Base-by-base conservation (phyloP, 1,140 invertebrate species). In the Condylostylus longicornis region DNA sequence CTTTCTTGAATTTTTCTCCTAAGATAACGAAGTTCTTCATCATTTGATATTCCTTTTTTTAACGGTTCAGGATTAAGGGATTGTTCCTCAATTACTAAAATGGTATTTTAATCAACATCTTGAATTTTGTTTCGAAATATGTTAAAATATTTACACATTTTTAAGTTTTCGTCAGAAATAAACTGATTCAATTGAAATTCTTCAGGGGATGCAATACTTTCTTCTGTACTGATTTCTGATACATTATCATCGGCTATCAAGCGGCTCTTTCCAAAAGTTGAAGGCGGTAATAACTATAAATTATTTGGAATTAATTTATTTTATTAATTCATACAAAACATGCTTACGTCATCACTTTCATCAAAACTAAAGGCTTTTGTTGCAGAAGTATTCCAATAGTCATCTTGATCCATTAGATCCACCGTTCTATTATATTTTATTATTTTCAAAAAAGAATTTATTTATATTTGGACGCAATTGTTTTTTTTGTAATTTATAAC, bases 331-430 rank as follows among this genome's bases (percentile, higher is more conserved):
- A n/a, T n/a, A n/a, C n/a, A n/a, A n/a, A n/a, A n/a, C n/a, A n/a
- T n/a, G 9, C 28, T 17, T 28, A 41, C 51, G 25, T 54, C 54
- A 2, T 53, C 50, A 13, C 56, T 53, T 14, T 60, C 57, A 22
- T 61, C 58, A 29, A 61, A 61, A 33, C 54, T 60, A 18, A 61
- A 61, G 5, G 54, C 54, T 7, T 47, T 48, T 8, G 47, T 47
- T 5, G 53, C 43, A 3, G 58, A 61, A 28, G 50, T 47, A 33
- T 58, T 61, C 58, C 58, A 61, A 42, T 58, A 61, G 15, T 48
- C 38, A 21, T 45, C 35, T 32, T 51, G 49, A 9, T 47, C 42
- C 40, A 48, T 47, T 42, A n/a, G n/a, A n/a, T n/a, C n/a, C n/a
- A n/a, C n/a, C n/a, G n/a, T n/a, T n/a, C n/a, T n/a, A n/a, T n/a